Evolutionary conservation across 1,140 invertebrate species (phyloP).

Genomic region (Himalopsyche phryganea): DNA sequence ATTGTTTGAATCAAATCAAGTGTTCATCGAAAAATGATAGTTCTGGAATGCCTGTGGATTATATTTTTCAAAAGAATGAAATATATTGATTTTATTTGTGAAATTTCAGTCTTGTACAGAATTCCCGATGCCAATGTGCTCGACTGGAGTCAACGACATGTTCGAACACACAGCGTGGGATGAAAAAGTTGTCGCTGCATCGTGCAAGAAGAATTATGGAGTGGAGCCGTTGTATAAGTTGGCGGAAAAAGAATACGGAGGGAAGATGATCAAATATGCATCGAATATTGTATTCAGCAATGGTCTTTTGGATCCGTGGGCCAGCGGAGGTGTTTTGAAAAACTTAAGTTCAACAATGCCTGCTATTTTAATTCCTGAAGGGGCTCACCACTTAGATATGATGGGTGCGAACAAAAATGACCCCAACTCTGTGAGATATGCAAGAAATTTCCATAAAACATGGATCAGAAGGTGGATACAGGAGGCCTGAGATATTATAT

Average conservation of each 20-base stretch:
- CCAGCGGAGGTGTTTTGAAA: constrained; percentile 79
- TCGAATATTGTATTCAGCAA: constrained; percentile 92
- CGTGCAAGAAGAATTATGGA: constrained; percentile 68
- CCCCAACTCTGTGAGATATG: constrained; percentile 64
- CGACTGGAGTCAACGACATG: constrained; percentile 75
- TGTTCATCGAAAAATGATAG: too few species aligned
- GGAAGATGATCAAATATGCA: constrained; percentile 59
- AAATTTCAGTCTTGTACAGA: constrained; percentile 92
- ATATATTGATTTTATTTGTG: too few species aligned
- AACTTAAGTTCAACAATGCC: constrained; percentile 64
- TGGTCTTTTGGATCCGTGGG: constrained; percentile 91
- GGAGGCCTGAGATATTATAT: too few species aligned
- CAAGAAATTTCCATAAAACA: constrained; percentile 64
- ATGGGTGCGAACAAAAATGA: constrained; percentile 67
- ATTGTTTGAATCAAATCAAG: too few species aligned
- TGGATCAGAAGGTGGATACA: constrained; percentile 69
- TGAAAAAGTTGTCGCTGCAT: constrained; percentile 59
- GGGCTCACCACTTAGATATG: constrained; percentile 91
- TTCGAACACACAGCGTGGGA: constrained; percentile 78
- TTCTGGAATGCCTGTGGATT: too few species aligned
- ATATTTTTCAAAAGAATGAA: too few species aligned
- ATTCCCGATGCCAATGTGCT: constrained; percentile 93
- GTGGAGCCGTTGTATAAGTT: constrained; percentile 65
- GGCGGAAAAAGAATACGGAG: constrained; percentile 77
- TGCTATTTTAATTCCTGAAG: constrained; percentile 80